Conservation (phyloP, 2,113 vertebrate genomes). For the Collichthys lucidus region DNA sequence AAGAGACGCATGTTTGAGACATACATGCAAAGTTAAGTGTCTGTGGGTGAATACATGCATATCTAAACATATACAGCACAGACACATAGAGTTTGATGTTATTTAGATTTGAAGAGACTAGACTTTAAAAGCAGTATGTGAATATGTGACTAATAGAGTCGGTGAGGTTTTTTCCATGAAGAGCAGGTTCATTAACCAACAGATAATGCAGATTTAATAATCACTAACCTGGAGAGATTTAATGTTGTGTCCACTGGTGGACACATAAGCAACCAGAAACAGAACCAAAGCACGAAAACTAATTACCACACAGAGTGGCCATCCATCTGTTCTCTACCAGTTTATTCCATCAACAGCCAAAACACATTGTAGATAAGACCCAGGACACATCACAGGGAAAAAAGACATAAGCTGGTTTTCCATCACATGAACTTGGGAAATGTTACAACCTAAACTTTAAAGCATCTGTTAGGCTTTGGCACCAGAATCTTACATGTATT, state of each 20-base stretch:
- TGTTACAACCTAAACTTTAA: background rate
- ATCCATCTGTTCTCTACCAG: background rate
- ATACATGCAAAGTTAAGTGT: conserved; percentile 52
- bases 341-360: background rate
- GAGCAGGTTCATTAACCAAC: conserved; percentile 24
- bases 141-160: conserved; percentile 17
- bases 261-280: background rate
- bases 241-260: background rate
- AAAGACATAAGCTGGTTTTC: too few relatives aligned
- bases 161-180: conserved; percentile 32
- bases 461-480: background rate
- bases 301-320: background rate
- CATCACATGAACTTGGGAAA: too few relatives aligned
- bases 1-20: conserved; percentile 28
- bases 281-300: background rate
- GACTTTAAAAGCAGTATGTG: background rate
- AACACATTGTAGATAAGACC: too few relatives aligned
- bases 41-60: conserved; percentile 41
- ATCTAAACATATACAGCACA: conserved; percentile 26
- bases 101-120: background rate
- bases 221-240: background rate
- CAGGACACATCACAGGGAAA: background rate
- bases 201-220: background rate
- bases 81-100: background rate
- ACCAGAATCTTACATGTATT: background rate